Evolutionary conservation across 1,140 invertebrate genomes (phyloP).

Genomic region (Drosophila ohnishii): DNA sequence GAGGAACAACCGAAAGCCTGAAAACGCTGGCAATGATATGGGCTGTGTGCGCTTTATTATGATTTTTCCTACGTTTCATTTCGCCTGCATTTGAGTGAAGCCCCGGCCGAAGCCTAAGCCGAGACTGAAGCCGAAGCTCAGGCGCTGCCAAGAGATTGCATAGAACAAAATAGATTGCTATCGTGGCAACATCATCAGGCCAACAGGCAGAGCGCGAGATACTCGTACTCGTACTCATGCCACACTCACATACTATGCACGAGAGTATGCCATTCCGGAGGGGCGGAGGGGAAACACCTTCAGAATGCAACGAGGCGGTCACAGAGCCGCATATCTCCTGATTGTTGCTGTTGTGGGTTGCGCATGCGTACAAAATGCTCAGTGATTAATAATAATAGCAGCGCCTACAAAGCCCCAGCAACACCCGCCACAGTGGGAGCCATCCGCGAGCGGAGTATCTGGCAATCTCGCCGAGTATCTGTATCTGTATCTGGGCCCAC

Average conservation of each 20-base stretch:
- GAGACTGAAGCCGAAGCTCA: conserved; percentile 21
- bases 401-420: conserved; percentile 58
- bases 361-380: conserved; percentile 81
- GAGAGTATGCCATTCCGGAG: conserved; percentile 12
- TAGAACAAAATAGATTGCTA: conserved; percentile 82
- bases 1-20: conserved; percentile 24
- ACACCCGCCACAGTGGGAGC: conserved; percentile 51
- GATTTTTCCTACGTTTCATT: conserved; percentile 43
- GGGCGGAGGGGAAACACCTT: conserved; percentile 64
- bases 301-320: conserved; percentile 79
- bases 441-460: conserved; percentile 10
- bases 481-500: conserved; percentile 15
- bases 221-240: conserved; percentile 32
- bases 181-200: conserved; percentile 81
- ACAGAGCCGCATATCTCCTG: conserved; percentile 63
- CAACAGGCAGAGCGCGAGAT: conserved; percentile 49
- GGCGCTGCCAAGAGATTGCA: conserved; percentile 57
- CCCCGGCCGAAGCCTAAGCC: neutral
- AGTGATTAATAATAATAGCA: conserved; percentile 82
- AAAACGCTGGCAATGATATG: conserved; percentile 70
- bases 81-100: conserved; percentile 41
- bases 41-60: conserved; percentile 61
- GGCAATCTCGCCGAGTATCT: conserved; percentile 21
- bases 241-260: conserved; percentile 18
- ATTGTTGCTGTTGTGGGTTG: conserved; percentile 61